Conservation (phyloP, 2,797 vertebrate genomes). For the Serranus cabrilla region DNA sequence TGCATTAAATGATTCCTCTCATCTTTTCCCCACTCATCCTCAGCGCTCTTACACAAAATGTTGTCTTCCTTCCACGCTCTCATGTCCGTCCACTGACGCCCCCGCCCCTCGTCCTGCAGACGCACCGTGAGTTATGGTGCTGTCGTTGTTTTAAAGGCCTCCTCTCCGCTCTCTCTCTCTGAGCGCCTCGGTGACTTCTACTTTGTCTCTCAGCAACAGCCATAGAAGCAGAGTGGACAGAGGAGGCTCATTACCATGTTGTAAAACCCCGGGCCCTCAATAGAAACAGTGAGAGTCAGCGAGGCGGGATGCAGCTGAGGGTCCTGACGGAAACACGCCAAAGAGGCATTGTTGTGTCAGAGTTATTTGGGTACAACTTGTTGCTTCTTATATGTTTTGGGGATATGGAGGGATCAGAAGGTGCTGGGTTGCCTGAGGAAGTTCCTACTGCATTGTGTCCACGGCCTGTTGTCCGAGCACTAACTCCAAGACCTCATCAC, state of each 20-base stretch:
- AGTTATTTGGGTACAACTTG: not conserved
- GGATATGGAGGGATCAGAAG: not conserved
- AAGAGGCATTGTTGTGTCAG: not conserved
- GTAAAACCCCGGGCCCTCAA: conserved; percentile 68
- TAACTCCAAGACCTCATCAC: conserved; percentile 44
- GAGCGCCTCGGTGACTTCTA: conserved; percentile 76
- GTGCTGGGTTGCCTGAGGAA: not conserved
- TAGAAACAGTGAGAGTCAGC: conserved; percentile 44
- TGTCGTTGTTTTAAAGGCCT: conserved; percentile 61
- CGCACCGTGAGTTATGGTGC: conserved; percentile 74
- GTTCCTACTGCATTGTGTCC: conserved; percentile 12
- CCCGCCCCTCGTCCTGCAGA: conserved; percentile 4
- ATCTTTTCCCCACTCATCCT: conserved; percentile 3
- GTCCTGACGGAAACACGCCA: conserved; percentile 18
- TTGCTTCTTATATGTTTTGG: not conserved
- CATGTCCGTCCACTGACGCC: conserved; percentile 13
- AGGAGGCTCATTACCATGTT: conserved; percentile 82
- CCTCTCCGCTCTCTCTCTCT: conserved; percentile 33
- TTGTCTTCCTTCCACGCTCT: conserved; percentile 1
- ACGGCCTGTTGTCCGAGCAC: conserved; percentile 18
- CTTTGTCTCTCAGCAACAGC: conserved; percentile 85
- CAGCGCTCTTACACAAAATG: not conserved
- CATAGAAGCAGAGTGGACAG: conserved; percentile 62
- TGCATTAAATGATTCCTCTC: not conserved
- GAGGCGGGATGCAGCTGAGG: conserved; percentile 43